Conservation (phyloP, 2,113 vertebrate genomes). For the Phasianus colchicus region DNA sequence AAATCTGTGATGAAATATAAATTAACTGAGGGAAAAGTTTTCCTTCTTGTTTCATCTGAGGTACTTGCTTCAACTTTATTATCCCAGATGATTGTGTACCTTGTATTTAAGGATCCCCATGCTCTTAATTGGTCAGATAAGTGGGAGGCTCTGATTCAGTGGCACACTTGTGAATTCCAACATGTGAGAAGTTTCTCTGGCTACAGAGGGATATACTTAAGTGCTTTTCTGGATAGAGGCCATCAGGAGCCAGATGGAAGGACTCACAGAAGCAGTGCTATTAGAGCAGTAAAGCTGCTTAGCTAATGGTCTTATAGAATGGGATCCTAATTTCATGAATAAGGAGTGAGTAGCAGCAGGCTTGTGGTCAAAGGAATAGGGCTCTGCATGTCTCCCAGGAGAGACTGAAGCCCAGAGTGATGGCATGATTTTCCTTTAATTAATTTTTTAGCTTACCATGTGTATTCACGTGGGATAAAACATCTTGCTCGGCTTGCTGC, state of each 20-base stretch:
- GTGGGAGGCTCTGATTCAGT: background rate
- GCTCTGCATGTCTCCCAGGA: background rate
- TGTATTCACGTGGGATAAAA: background rate
- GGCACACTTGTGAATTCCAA: background rate
- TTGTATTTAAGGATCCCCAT: background rate
- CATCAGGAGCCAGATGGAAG: background rate
- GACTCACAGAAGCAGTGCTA: background rate
- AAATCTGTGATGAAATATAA: background rate
- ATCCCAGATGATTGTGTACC: background rate
- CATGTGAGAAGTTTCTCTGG: background rate
- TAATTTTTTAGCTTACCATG: background rate
- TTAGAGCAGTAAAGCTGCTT: background rate
- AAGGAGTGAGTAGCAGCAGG: background rate
- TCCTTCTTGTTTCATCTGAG: background rate
- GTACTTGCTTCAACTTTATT: background rate
- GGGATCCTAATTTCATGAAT: constrained; percentile 1
- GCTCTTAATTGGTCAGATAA: background rate
- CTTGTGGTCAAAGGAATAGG: background rate
- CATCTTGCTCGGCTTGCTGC: accelerated
- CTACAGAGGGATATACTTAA: background rate
- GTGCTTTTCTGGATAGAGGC: constrained; percentile 9
- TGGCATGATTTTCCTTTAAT: background rate
- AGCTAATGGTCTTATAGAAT: background rate
- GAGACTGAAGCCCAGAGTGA: background rate
- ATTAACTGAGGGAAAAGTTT: background rate